Evolutionary conservation across 2,113 vertebrate genomes (phyloP), one percentile per base, ranked within the genome.

Genomic region (Podilymbus podiceps): DNA sequence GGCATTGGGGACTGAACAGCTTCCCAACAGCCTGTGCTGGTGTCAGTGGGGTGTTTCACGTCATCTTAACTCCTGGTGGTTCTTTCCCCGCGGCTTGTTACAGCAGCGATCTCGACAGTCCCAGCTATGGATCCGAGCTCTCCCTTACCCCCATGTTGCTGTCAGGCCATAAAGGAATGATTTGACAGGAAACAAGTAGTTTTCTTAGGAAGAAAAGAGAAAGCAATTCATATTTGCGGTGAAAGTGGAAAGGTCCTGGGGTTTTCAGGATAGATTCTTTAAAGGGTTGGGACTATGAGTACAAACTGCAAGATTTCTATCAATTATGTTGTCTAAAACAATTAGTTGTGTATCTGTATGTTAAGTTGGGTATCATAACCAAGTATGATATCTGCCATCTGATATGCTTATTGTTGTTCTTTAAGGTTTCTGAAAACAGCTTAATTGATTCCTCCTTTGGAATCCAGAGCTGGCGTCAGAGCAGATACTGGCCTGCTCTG

Each of bases 21-120:
- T 28, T 84, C 62, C 60, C 72, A 3, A 0, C 40, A 22, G 60
- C 59, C 12, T 0, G 9, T 9, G 56, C 88, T 2, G 10, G 30
- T 59, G 6, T 21, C 3, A 2, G 6, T 3, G 50, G 6, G 38
- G 17, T 15, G 16, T 11, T 64, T 10, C 0, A 0, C 8, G 23
- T 17, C 4, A 0, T 12, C 67, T 7, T 4, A 11, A 0, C 78
- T 59, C 33, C 23, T 25, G 25, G 28, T 17, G 33, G 72, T 67
- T 27, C 50, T 44, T 47, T 77, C 42, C 40, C 30, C 8, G 23
- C 0, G 3, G 28, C 47, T 46, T 5, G 13, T 49, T 16, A 38
- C 20, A 28, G 64, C 60, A 40, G 22, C 2, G 5, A 35, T 33
- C 73, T 19, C 0, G 2, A 15, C 52, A 42, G 42, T 14, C 52